Percentiles rank a stretch among this genome's conserved stretches.
phyloP scores from a whole-genome alignment of 2,888 invertebrate genomes.

The Scrobipalpa costella region DNA sequence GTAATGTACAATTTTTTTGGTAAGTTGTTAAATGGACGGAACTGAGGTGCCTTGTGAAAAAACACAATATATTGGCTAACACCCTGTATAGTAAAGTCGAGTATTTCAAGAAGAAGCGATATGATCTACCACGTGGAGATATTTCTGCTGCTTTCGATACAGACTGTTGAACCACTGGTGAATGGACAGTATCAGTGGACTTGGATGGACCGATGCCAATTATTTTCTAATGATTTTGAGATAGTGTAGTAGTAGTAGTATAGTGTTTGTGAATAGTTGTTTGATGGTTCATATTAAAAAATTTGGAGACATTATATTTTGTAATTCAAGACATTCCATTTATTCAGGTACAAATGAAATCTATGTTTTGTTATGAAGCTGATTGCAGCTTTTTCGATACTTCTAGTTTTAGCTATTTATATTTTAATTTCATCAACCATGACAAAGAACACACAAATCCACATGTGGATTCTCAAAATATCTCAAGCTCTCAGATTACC shows the following conservation, averaged over 20 bases:
- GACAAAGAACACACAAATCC: neutral
- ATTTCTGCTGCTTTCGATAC: conserved; percentile 17
- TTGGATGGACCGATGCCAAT: conserved; percentile 23
- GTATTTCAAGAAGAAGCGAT: neutral
- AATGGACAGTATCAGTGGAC: too few relatives aligned
- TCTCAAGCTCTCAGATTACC: neutral
- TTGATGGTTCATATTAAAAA: neutral
- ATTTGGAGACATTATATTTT: neutral
- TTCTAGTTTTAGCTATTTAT: too few relatives aligned
- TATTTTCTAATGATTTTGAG: conserved; percentile 7
- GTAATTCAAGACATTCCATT: too few relatives aligned
- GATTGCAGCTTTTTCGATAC: too few relatives aligned
- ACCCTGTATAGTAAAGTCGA: too few relatives aligned
- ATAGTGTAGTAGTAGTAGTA: neutral
- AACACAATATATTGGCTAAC: too few relatives aligned
- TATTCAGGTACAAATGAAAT: too few relatives aligned
- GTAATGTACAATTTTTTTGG: too few relatives aligned
- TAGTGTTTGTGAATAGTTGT: neutral
- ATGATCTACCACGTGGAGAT: conserved; percentile 18
- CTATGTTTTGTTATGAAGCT: too few relatives aligned
- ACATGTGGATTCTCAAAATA: neutral
- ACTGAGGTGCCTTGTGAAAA: too few relatives aligned
- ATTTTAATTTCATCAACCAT: too few relatives aligned
- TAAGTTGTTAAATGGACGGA: too few relatives aligned
- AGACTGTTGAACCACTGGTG: conserved; percentile 4